These are phyloP conservation scores for Phylloscopus whistleri DNA, from an alignment of 2,113 vertebrate genomes.

Conservation along the genomic window DNA sequence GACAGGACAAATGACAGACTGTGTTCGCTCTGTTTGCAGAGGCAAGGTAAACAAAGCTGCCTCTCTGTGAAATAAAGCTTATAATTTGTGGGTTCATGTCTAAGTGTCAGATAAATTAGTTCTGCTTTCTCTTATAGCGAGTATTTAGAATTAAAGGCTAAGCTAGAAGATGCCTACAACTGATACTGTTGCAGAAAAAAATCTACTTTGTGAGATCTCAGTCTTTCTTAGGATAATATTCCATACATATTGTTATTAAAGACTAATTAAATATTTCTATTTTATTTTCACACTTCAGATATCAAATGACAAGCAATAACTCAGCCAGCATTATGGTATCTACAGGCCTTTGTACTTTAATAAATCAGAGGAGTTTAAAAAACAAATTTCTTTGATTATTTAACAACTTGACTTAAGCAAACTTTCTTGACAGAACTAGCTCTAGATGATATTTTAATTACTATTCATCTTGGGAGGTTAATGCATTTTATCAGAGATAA, in stretches of 20 bases:
- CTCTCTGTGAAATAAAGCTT: neutral
- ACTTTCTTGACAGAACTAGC: neutral
- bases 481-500: neutral
- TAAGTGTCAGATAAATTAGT: neutral
- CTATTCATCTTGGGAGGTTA: neutral
- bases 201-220: neutral
- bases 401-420: neutral
- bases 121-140: neutral
- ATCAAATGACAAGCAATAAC: neutral
- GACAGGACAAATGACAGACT: slow-evolving; percentile 91
- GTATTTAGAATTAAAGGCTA: neutral
- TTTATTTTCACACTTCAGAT: neutral
- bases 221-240: neutral
- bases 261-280: neutral
- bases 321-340: neutral
- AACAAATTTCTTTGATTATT: neutral
- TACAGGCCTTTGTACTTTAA: neutral
- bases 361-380: neutral
- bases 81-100: neutral
- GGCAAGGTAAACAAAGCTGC: slow-evolving; percentile 82
- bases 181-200: neutral
- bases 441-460: neutral
- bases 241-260: neutral
- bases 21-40: slow-evolving; percentile 91
- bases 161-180: neutral